Base-by-base conservation (phyloP, 2,113 vertebrate genomes). In the Hydrochoerus hydrochaeris region DNA sequence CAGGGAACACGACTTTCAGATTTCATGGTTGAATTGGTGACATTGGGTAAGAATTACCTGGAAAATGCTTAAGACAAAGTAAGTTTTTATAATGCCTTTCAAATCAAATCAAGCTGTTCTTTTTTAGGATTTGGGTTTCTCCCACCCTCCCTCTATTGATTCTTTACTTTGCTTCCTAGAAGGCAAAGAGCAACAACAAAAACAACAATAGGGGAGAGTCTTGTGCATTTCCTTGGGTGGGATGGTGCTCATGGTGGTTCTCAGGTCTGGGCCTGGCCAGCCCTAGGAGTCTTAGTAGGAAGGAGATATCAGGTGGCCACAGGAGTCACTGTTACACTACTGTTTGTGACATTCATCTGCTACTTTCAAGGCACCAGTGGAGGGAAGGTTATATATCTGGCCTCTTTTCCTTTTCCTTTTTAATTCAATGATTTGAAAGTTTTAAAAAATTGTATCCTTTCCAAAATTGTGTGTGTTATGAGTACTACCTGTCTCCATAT, bases 121-220 rank as follows among this genome's bases (percentile, higher is more conserved):
- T 22, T 77, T 41, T 67, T 60, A 26, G 28, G 8, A 9, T 52
- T 94, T 80, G 46, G 28, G 8, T 8, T 85, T 85, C 71, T 92
- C 11, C 69, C 32, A 83, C 57, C 4, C 41, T 96, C 1, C 57
- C 10, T 77, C 20, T 62, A 69, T n/a, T 60, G 78, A 88, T 94
- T 78, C 41, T 89, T 92, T 54, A 16, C 77, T 88, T 81, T 85
- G 80, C 57, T 83, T 86, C 20, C 65, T 49, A 57, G n/a, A 92
- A 90, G 38, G 54, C 19, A 46, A 54, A 14, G 19, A 73, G 35
- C 63, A 32, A 32, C 9, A 30, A 57, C 57, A 19, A 46, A 46
- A 7, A 24, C 62, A 65, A 32, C 32, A n/a, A 24, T 26, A 58
- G n/a, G 28, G 62, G 57, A 94, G 19, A 35, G 32, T 71, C 35